These are phyloP conservation scores for Lithosia quadra DNA, from an alignment of 2,888 invertebrate genomes.

Conservation along the genomic window DNA sequence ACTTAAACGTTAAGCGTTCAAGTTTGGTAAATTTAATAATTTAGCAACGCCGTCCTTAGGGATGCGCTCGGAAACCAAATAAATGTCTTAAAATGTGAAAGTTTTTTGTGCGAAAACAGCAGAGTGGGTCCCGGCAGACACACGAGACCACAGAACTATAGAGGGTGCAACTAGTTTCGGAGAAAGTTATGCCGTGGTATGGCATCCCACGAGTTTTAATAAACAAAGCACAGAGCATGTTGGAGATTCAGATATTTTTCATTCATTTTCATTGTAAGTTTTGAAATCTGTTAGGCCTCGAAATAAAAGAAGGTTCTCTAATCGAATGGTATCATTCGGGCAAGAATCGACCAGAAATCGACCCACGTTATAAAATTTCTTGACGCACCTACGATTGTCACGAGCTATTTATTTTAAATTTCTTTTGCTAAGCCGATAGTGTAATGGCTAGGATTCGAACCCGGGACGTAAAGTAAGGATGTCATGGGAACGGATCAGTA, in stretches of 20 bases:
- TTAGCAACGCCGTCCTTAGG: slow-evolving; percentile 60
- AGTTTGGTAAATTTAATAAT: slow-evolving; percentile 74
- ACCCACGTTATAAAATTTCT: neutral
- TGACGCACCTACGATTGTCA: neutral
- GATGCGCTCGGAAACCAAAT: slow-evolving; percentile 63
- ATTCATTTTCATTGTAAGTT: neutral
- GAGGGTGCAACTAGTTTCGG: slow-evolving; percentile 53
- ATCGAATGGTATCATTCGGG: no score
- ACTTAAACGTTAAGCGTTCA: slow-evolving; percentile 42
- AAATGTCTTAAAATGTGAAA: slow-evolving; percentile 78
- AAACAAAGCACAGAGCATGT: slow-evolving; percentile 52
- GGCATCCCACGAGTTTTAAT: slow-evolving; percentile 55
- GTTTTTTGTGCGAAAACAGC: slow-evolving; percentile 63
- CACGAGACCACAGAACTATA: slow-evolving; percentile 16
- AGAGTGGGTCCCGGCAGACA: slow-evolving; percentile 65
- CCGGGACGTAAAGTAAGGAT: no score
- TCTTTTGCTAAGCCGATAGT: no score
- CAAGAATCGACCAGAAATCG: no score
- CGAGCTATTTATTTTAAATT: no score
- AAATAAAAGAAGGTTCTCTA: no score
- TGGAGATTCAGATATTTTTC: slow-evolving; percentile 25
- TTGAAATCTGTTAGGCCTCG: no score
- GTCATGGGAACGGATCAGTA: no score
- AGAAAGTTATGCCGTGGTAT: slow-evolving; percentile 62
- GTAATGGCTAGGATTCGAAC: no score